Percentiles rank a stretch among this genome's conserved stretches.
Evolutionary conservation across 2,797 vertebrate species (phyloP).

Genomic region (Arrhamphus sclerolepis): DNA sequence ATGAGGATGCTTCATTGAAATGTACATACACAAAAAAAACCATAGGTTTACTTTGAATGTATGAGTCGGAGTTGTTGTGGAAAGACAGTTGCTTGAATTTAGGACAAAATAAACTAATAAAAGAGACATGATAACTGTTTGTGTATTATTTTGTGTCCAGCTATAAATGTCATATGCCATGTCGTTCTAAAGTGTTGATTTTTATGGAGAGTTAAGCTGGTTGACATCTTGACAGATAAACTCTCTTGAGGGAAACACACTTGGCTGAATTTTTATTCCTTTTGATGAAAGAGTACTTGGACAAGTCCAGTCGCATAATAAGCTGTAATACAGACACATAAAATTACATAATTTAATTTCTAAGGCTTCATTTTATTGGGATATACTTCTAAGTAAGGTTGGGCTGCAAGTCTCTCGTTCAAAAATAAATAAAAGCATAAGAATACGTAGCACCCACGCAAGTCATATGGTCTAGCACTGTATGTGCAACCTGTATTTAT

Average conservation of each 20-base stretch:
- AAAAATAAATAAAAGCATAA: slow-evolving; percentile 1
- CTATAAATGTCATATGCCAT: neutral
- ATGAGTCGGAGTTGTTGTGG: slow-evolving; percentile 45
- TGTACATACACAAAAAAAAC: slow-evolving; percentile 59
- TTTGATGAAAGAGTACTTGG: too few species aligned
- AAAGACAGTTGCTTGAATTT: slow-evolving; percentile 49
- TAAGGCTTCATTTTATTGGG: too few species aligned
- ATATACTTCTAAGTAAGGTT: neutral
- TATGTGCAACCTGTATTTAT: slow-evolving; percentile 11
- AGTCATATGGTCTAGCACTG: neutral
- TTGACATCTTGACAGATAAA: neutral
- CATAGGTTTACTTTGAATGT: slow-evolving; percentile 63
- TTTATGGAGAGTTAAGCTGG: neutral
- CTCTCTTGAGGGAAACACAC: too few species aligned
- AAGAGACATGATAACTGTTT: slow-evolving; percentile 6
- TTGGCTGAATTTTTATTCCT: too few species aligned
- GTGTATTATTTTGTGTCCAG: slow-evolving; percentile 16
- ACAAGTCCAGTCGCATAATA: too few species aligned
- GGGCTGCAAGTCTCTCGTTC: neutral
- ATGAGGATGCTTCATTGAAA: slow-evolving; percentile 59
- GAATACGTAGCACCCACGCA: slow-evolving; percentile 2
- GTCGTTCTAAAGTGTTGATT: neutral
- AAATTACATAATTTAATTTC: too few species aligned
- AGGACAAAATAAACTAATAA: slow-evolving; percentile 55
- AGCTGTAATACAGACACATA: too few species aligned